A percentile compares a stretch with the other conserved stretches of the same genome.
Conservation (phyloP, 2,113 vertebrate genomes). For the Athene cunicularia region DNA sequence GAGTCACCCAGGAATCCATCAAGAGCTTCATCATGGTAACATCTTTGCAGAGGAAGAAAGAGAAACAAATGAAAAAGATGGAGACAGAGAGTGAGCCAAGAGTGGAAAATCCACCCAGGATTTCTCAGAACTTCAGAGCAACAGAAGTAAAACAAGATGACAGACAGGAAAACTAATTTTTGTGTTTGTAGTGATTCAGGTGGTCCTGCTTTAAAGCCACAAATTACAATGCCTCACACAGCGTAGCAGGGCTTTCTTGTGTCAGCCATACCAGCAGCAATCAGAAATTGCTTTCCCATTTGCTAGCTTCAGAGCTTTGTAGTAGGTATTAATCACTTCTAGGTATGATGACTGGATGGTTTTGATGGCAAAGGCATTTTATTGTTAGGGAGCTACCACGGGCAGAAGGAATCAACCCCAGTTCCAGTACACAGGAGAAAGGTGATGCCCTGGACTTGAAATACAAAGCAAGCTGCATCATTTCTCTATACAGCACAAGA, state of each 20-base stretch:
- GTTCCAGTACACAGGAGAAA: not conserved
- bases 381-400: not conserved
- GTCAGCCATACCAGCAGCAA: not conserved
- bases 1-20: not conserved
- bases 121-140: slow-evolving; percentile 12
- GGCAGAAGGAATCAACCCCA: not conserved
- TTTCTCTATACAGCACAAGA: not conserved
- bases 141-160: not conserved
- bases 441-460: not conserved
- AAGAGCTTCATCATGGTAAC: not conserved
- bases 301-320: not conserved
- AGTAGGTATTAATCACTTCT: not conserved
- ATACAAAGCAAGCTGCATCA: not conserved
- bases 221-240: not conserved
- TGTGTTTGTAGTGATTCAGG: not conserved
- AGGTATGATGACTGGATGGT: not conserved
- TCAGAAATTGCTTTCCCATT: not conserved
- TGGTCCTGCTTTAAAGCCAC: not conserved
- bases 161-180: not conserved
- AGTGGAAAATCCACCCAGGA: not conserved
- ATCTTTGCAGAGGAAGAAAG: not conserved
- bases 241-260: not conserved
- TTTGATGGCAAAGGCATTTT: not conserved
- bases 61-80: not conserved
- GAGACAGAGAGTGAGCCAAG: not conserved